Evolutionary conservation across 2,113 vertebrate genomes (phyloP).

Genomic region (Burhinus oedicnemus): DNA sequence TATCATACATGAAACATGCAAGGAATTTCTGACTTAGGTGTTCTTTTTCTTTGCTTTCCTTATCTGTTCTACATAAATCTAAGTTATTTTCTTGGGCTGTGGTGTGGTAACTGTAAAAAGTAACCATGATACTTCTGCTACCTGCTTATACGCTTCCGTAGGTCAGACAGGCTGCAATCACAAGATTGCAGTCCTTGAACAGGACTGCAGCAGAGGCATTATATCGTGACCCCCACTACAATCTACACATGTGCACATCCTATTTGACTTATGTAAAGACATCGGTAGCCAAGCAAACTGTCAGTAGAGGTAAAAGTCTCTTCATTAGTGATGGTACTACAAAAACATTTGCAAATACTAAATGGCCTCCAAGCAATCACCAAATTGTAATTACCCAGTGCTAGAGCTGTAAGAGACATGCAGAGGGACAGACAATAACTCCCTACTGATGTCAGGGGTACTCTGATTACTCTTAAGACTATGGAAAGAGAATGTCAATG

Average conservation of each 20-base stretch:
- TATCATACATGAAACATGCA: background rate
- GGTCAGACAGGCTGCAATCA: background rate
- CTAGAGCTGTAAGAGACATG: background rate
- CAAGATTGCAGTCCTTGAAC: background rate
- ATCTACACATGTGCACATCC: background rate
- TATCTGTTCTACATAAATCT: background rate
- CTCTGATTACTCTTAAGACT: background rate
- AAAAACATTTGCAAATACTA: background rate
- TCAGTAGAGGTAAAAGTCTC: background rate
- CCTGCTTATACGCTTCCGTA: background rate
- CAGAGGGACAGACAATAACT: background rate
- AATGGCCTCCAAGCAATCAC: background rate
- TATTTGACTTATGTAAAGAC: background rate
- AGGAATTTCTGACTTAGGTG: background rate
- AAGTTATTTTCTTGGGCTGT: background rate
- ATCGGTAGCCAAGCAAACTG: background rate
- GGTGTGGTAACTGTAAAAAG: background rate
- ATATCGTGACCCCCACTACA: background rate
- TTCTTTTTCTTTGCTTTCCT: background rate
- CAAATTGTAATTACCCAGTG: background rate
- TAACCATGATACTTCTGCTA: background rate
- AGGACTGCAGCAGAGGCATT: background rate
- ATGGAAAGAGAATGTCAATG: background rate
- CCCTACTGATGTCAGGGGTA: background rate
- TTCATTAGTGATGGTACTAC: background rate